Percentiles rank a stretch among this genome's conserved stretches.
Conservation (phyloP, 2,113 vertebrate species). For the Bolborhynchus lineola region DNA sequence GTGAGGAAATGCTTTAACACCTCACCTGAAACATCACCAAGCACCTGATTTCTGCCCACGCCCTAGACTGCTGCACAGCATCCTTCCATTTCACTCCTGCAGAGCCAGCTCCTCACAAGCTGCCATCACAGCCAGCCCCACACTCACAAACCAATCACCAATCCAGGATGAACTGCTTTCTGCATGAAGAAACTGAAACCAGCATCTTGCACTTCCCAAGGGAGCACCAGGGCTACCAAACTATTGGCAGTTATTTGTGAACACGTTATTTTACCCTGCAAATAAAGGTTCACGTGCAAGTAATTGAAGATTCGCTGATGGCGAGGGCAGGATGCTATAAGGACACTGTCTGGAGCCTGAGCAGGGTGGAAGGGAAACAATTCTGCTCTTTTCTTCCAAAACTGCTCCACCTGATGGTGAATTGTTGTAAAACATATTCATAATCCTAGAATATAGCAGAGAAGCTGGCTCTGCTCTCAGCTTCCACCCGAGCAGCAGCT, state of each 20-base stretch:
- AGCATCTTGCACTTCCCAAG: neutral
- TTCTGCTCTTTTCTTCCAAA: conserved; percentile 20
- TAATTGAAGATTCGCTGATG: neutral
- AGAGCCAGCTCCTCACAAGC: neutral
- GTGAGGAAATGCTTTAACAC: neutral
- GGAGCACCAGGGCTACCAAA: neutral
- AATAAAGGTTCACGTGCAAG: neutral
- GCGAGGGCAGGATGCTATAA: neutral
- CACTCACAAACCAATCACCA: neutral
- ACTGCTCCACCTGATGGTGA: conserved; percentile 63
- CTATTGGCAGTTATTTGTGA: neutral
- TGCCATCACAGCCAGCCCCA: neutral
- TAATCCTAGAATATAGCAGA: fast-evolving
- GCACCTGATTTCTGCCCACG: neutral
- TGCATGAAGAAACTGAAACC: neutral
- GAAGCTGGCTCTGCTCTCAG: neutral
- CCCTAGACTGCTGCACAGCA: fast-evolving
- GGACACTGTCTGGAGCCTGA: neutral
- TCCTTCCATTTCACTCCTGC: neutral
- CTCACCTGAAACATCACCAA: neutral
- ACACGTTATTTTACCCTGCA: fast-evolving
- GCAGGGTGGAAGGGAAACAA: neutral
- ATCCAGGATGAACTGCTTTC: neutral
- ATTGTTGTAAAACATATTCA: neutral
- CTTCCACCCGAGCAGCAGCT: neutral